phyloP scores from a whole-genome alignment of 1,140 invertebrate genomes.

The Caenorhabditis briggsae region DNA sequence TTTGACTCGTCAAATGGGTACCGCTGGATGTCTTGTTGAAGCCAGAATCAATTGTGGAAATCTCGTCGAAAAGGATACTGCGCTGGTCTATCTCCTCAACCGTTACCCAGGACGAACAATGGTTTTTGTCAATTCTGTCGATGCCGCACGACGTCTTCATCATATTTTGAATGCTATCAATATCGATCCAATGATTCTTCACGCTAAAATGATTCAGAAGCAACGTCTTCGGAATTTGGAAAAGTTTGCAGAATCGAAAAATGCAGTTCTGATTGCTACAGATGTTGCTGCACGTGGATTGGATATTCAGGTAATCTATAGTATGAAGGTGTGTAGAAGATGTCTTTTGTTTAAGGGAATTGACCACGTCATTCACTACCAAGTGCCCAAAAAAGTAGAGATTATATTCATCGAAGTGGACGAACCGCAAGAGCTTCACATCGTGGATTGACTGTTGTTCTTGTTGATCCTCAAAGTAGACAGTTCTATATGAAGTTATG shows the following conservation, averaged over 20 bases:
- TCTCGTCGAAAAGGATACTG: conserved; percentile 89
- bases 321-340: no score
- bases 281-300: conserved; percentile 96
- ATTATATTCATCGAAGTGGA: conserved; percentile 96
- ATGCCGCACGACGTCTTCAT: conserved; percentile 87
- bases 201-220: conserved; percentile 94
- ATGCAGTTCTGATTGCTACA: conserved; percentile 90
- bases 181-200: conserved; percentile 86
- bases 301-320: conserved; percentile 84
- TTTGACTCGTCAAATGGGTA: conserved; percentile 84
- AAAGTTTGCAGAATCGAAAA: conserved; percentile 81
- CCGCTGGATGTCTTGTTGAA: conserved; percentile 87
- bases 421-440: conserved; percentile 90
- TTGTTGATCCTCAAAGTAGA: conserved; percentile 90
- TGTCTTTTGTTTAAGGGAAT: conserved; percentile 81
- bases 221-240: conserved; percentile 95
- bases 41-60: conserved; percentile 82
- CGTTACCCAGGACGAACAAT: conserved; percentile 89
- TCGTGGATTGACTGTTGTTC: conserved; percentile 90
- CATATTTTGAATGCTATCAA: conserved; percentile 87
- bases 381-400: conserved; percentile 93
- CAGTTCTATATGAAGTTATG: conserved; percentile 87
- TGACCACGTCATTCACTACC: conserved; percentile 96
- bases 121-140: conserved; percentile 97
- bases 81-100: conserved; percentile 91